Conservation (phyloP, 2,113 vertebrate species). For the Myiopsitta monachus region DNA sequence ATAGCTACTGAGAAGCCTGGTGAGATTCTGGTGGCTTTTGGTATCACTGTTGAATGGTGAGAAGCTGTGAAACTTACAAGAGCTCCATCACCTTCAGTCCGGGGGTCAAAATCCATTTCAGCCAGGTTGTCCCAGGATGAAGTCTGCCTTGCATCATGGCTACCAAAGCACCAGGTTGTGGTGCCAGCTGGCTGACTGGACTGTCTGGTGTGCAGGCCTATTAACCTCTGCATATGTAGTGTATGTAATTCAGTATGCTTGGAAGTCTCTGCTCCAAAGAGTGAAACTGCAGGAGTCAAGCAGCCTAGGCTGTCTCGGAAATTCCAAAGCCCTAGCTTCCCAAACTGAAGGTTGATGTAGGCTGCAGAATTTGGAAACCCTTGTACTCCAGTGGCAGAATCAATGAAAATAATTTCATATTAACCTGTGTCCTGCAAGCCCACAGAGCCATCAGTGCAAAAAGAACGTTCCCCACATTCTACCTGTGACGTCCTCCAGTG, state of each 20-base stretch:
- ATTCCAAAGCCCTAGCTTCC: background rate
- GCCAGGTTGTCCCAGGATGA: background rate
- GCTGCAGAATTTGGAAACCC: background rate
- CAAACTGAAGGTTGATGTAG: background rate
- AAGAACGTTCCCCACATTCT: background rate
- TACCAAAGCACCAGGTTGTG: fast-evolving
- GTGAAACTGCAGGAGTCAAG: background rate
- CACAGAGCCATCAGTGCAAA: background rate
- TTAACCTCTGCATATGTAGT: background rate
- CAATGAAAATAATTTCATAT: background rate
- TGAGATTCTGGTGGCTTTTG: background rate
- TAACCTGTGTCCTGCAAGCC: background rate
- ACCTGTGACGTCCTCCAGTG: background rate
- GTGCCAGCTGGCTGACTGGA: background rate
- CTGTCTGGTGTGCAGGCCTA: background rate
- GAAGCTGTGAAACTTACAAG: background rate
- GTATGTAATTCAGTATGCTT: background rate
- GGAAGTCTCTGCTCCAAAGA: background rate
- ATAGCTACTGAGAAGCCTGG: background rate
- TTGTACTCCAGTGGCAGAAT: background rate
- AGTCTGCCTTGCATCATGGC: background rate
- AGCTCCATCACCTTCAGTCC: background rate
- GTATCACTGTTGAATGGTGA: background rate
- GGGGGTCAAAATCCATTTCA: background rate
- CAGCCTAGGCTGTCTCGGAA: background rate